Percentiles rank a stretch among this genome's conserved stretches.
phyloP scores from a whole-genome alignment of 2,113 vertebrate species.

The Dendrocopos noguchii region DNA sequence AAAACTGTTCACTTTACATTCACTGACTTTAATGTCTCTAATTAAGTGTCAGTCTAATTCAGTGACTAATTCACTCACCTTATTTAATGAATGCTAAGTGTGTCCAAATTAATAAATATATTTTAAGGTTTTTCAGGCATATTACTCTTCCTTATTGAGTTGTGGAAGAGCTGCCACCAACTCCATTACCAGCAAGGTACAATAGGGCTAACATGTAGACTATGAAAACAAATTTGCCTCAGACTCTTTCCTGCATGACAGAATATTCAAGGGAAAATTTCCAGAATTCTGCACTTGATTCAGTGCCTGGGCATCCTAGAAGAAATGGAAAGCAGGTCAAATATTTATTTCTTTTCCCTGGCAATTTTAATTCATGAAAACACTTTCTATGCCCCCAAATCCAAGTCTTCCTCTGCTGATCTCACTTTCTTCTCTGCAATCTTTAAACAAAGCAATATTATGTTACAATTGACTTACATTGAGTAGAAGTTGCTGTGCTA shows the following conservation, averaged over 20 bases:
- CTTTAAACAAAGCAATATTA: background rate
- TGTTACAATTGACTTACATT: background rate
- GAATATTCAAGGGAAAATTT: background rate
- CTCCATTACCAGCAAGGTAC: fast-evolving
- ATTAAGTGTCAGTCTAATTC: background rate
- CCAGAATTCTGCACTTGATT: background rate
- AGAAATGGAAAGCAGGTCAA: background rate
- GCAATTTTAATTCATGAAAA: conserved; percentile 1
- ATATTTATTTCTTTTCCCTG: conserved; percentile 18
- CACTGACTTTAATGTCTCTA: background rate
- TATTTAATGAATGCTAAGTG: background rate
- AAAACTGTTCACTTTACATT: background rate
- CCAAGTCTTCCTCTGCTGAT: conserved; percentile 15
- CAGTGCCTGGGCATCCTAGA: background rate
- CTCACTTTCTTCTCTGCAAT: background rate
- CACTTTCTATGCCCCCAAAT: background rate
- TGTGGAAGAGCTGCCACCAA: background rate
- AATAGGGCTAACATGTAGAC: background rate
- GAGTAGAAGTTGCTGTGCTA: conserved; percentile 30
- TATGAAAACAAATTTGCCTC: background rate
- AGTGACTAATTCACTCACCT: background rate
- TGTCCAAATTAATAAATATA: background rate
- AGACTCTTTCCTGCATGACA: background rate
- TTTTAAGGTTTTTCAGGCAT: background rate
- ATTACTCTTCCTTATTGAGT: background rate